These are phyloP conservation scores for Clarias laeviceps DNA, from an alignment of 2,797 vertebrate species.

Conservation along the genomic window DNA sequence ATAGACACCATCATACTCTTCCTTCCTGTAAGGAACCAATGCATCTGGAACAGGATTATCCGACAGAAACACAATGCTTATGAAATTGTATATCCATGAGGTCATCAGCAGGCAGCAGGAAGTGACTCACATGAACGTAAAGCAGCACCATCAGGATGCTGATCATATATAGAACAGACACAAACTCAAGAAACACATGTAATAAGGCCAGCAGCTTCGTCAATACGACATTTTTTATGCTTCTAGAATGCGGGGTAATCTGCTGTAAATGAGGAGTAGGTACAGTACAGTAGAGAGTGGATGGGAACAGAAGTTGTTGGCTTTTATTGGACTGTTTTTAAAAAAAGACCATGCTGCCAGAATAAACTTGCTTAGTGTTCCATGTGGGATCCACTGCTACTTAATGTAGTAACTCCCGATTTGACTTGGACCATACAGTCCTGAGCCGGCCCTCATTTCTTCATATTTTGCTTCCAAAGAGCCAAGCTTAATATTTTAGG, in stretches of 20 bases:
- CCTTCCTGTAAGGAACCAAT: slow-evolving; percentile 52
- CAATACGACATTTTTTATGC: neutral
- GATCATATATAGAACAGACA: neutral
- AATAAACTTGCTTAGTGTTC: neutral
- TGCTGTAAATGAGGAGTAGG: neutral
- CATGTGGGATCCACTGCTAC: neutral
- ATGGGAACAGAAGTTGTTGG: neutral
- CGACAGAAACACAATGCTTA: slow-evolving; percentile 37
- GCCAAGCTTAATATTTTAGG: no score
- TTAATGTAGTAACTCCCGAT: neutral
- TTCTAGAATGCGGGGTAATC: slow-evolving; percentile 4
- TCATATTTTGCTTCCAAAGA: no score
- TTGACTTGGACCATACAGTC: neutral
- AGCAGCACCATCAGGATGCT: slow-evolving; percentile 8
- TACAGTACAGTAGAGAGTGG: neutral
- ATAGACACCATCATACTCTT: slow-evolving; percentile 39
- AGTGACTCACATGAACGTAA: neutral
- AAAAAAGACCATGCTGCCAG: slow-evolving; percentile 15
- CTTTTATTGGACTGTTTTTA: neutral
- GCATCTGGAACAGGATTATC: slow-evolving; percentile 13
- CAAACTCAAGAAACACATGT: neutral
- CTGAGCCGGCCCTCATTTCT: neutral
- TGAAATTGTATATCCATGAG: slow-evolving; percentile 39
- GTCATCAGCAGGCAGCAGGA: slow-evolving; percentile 25
- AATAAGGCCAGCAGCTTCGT: neutral